A percentile compares a stretch with the other conserved stretches of the same genome.
Evolutionary conservation across 2,113 vertebrate genomes (phyloP).

Genomic region (Dipodomys stephensi): DNA sequence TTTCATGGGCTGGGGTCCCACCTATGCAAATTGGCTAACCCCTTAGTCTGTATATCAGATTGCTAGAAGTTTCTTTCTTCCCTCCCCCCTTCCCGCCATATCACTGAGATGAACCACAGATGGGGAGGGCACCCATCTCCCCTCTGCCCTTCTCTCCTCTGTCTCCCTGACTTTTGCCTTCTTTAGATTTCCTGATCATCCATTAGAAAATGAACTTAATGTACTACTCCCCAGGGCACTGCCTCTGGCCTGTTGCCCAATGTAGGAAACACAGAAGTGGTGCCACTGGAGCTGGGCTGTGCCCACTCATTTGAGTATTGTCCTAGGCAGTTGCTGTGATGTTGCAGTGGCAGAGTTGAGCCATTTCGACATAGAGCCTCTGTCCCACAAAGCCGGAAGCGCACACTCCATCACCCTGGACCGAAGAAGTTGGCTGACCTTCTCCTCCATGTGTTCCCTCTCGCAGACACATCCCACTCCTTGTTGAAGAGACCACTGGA

Average conservation of each 20-base stretch:
- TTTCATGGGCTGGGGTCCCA: not conserved
- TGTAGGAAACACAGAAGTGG: not conserved
- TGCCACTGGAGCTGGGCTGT: not conserved
- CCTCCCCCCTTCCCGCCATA: too few species aligned
- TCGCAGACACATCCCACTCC: rapidly evolving
- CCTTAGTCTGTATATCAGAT: not conserved
- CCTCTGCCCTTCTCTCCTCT: not conserved
- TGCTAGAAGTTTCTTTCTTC: not conserved
- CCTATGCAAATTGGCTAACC: not conserved
- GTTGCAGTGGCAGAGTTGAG: not conserved
- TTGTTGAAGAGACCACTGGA: not conserved
- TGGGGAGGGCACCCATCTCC: rapidly evolving
- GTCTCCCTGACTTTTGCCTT: not conserved
- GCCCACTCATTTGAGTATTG: rapidly evolving
- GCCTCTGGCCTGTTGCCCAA: not conserved
- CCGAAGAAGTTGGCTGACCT: not conserved
- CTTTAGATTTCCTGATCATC: not conserved
- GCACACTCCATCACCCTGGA: not conserved
- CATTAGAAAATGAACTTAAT: not conserved
- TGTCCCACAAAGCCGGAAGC: not conserved
- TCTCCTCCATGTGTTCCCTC: not conserved
- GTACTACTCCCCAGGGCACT: not conserved
- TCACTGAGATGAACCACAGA: not conserved
- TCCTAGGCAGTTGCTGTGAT: not conserved
- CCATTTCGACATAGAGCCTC: not conserved